These are phyloP conservation scores for Pollimyrus isidori DNA, from an alignment of 2,113 vertebrate genomes.

Conservation along the genomic window DNA sequence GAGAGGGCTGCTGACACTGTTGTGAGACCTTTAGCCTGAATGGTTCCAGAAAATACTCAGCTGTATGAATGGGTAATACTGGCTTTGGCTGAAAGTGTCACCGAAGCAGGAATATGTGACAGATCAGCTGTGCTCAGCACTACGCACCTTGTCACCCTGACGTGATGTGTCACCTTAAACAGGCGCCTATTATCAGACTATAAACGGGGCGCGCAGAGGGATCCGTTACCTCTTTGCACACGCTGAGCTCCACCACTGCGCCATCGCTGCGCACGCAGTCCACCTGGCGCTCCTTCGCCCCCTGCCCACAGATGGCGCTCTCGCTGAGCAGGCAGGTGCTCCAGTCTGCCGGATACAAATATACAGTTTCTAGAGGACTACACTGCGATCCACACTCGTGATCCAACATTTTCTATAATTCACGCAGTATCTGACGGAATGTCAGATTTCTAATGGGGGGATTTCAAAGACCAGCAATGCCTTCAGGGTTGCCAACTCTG, in stretches of 20 bases:
- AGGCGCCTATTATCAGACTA: not conserved
- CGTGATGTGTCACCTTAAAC: not conserved
- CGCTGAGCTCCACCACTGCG: slow-evolving; percentile 53
- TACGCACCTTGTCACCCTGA: not conserved
- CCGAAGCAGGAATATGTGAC: not conserved
- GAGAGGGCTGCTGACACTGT: not conserved
- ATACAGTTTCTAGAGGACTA: not conserved
- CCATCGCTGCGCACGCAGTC: slow-evolving; percentile 82
- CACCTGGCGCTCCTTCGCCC: slow-evolving; percentile 66
- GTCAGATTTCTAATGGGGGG: not conserved
- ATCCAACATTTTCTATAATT: not conserved
- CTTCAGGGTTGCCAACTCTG: not conserved
- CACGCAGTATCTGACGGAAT: not conserved
- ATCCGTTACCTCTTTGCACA: slow-evolving; percentile 70
- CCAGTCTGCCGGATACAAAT: slow-evolving; percentile 69
- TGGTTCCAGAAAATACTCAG: not conserved
- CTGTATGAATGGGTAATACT: not conserved
- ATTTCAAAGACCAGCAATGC: not conserved
- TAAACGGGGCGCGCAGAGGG: not conserved
- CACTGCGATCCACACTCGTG: not conserved
- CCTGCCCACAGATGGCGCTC: slow-evolving; percentile 75
- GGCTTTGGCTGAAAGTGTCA: not conserved
- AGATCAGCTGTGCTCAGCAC: not conserved
- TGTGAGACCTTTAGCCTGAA: not conserved
- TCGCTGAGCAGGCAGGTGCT: slow-evolving; percentile 83